Evolutionary conservation across 2,888 invertebrate species (phyloP), one percentile per base, ranked within the genome.

Genomic region (Drosophila anomalata): DNA sequence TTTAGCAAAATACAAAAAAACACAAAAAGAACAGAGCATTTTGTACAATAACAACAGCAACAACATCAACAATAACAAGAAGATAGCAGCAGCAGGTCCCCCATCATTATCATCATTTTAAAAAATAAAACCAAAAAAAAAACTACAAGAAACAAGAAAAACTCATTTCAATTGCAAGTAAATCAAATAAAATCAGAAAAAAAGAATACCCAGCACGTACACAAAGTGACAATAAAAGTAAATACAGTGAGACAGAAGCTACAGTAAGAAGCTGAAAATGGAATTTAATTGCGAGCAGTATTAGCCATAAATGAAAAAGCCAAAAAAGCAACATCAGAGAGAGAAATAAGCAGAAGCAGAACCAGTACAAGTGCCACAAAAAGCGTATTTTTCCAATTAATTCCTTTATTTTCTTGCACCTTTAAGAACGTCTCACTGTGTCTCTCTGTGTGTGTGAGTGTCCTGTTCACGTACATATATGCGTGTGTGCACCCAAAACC

Each of bases 171-270:
- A 79, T 78, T 63, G 63, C 44, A 66, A 66, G 53, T 39, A 46
- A 57, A 24, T 41, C 53, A 53, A 48, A 57, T 51, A 44, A 60
- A 29, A 55, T 17, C 17, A 17, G 17, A 54, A 11, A 60, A 54
- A 76, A 4, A 54, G 8, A 60, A 54, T 74, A 29, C 29, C 70
- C 41, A 74, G 65, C 60, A 76, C 70, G 65, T 58, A 83, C 88
- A 83, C 89, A 85, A 84, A 85, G 88, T 84, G 83, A 84, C 83
- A 84, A 84, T 84, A 84, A 83, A 72, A 66, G 63, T 24, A 46
- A 53, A 54, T 55, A 33, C 61, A 59, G 44, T 51, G 36, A 56
- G 41, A 42, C 36, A 61, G 44, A 31, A 60, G 33, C 61, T 39
- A 24, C 22, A 24, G 22, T 4, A 50, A 44, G 70, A 20, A 55